phyloP scores from a whole-genome alignment of 2,113 vertebrate genomes.

The Peromyscus polionotus region DNA sequence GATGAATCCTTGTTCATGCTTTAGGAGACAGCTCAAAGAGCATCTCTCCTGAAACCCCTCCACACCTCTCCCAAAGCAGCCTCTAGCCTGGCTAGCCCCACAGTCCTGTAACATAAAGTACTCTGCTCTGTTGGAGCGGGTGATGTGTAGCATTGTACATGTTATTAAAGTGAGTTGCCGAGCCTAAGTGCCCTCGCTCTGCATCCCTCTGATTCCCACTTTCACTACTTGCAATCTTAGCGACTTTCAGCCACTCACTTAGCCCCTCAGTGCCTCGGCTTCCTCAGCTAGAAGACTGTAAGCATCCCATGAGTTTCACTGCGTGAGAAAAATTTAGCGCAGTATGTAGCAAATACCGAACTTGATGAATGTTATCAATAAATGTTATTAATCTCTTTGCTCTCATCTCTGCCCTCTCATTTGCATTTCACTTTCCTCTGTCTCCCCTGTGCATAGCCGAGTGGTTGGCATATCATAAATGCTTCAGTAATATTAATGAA shows the following conservation, averaged over 20 bases:
- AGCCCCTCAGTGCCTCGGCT: not conserved
- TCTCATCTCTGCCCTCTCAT: constrained; percentile 1
- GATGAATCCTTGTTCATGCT: not conserved
- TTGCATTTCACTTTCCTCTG: not conserved
- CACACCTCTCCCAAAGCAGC: not conserved
- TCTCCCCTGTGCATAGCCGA: not conserved
- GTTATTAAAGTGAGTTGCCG: too few species aligned
- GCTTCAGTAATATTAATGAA: not conserved
- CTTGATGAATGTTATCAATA: not conserved
- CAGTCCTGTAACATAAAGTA: not conserved
- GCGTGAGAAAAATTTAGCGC: not conserved
- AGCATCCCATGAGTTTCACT: not conserved
- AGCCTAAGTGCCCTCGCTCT: constrained; percentile 2
- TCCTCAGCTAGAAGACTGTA: not conserved
- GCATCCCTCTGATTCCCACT: not conserved
- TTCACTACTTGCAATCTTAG: not conserved
- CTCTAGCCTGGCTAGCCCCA: not conserved
- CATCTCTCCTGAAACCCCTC: not conserved
- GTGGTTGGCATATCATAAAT: not conserved
- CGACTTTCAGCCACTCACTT: not conserved
- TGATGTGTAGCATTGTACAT: rapidly evolving
- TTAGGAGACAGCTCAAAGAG: not conserved
- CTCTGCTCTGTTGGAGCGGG: not conserved
- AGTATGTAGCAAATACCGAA: not conserved
- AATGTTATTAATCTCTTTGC: not conserved